Percentiles rank a stretch among this genome's conserved stretches.
These are phyloP conservation scores for Drosophila demipolita DNA, from an alignment of 2,888 invertebrate genomes.

Conservation along the genomic window DNA sequence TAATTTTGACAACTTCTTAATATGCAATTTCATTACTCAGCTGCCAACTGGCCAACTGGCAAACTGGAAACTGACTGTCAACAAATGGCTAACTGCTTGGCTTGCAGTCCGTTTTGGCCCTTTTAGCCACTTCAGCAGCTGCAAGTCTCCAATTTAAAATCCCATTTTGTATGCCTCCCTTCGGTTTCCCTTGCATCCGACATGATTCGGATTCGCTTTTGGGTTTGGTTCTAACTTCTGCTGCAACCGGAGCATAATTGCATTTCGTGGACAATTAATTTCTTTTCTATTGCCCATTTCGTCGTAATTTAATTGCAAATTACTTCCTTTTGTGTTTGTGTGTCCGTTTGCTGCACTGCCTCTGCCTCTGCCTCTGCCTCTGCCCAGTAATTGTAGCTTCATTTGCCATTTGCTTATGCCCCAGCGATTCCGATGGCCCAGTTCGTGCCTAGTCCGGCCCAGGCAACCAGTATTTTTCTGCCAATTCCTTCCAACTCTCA, in stretches of 20 bases:
- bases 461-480: slow-evolving; percentile 19
- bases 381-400: slow-evolving; percentile 73
- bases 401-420: slow-evolving; percentile 71
- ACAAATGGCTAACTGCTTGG: slow-evolving; percentile 23
- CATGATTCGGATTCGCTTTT: slow-evolving; percentile 43
- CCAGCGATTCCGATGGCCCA: slow-evolving; percentile 39
- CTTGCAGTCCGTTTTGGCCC: neutral
- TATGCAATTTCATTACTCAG: slow-evolving; percentile 63
- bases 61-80: slow-evolving; percentile 32
- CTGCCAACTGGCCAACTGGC: slow-evolving; percentile 3
- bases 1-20: slow-evolving; percentile 73
- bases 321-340: slow-evolving; percentile 82
- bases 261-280: slow-evolving; percentile 86
- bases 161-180: neutral
- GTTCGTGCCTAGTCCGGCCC: slow-evolving; percentile 44
- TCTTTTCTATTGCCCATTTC: slow-evolving; percentile 85
- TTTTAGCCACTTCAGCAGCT: slow-evolving; percentile 34
- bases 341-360: slow-evolving; percentile 45
- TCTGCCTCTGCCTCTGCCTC: slow-evolving; percentile 8
- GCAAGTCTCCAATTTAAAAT: slow-evolving; percentile 18
- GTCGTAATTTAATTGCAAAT: slow-evolving; percentile 85
- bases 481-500: slow-evolving; percentile 1
- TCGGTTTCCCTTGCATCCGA: slow-evolving; percentile 7
- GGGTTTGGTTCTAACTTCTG: slow-evolving; percentile 40
- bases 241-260: slow-evolving; percentile 83